Percentiles rank a stretch among this genome's conserved stretches.
These are phyloP conservation scores for Poecilus cupreus DNA, from an alignment of 2,888 invertebrate genomes.

Conservation along the genomic window DNA sequence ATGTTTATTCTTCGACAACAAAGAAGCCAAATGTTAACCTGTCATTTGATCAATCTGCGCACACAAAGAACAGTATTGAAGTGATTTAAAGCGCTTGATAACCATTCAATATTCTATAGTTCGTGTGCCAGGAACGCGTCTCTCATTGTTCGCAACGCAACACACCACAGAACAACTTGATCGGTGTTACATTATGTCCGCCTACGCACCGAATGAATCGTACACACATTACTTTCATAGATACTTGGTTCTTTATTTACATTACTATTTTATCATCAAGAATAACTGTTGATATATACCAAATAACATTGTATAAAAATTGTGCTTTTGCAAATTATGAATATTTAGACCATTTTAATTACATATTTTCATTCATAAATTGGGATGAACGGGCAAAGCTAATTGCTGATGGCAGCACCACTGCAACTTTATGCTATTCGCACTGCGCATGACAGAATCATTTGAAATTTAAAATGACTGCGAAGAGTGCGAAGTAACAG, in stretches of 20 bases:
- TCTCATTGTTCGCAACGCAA: background rate
- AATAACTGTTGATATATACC: too few species aligned
- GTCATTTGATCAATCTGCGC: constrained; percentile 1
- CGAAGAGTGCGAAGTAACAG: too few species aligned
- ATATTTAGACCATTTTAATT: too few species aligned
- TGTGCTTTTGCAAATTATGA: too few species aligned
- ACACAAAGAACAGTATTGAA: background rate
- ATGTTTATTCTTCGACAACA: constrained; percentile 19
- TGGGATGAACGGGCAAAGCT: too few species aligned
- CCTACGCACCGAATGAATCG: background rate
- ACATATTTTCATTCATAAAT: too few species aligned
- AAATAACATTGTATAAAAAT: too few species aligned
- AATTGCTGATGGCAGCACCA: too few species aligned
- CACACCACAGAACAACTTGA: background rate
- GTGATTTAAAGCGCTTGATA: constrained; percentile 13
- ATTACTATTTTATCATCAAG: too few species aligned
- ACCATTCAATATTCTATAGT: constrained; percentile 16
- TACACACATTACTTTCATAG: background rate
- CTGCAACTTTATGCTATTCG: too few species aligned
- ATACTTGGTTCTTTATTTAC: background rate
- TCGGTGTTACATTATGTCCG: background rate
- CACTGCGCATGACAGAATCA: too few species aligned
- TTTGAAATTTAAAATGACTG: too few species aligned
- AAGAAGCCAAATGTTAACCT: constrained; percentile 23
- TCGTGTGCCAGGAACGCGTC: constrained; percentile 17